Percentiles rank a stretch among this genome's conserved stretches.
These are phyloP conservation scores for Tyrannus savana DNA, from an alignment of 2,113 vertebrate species.

Conservation along the genomic window DNA sequence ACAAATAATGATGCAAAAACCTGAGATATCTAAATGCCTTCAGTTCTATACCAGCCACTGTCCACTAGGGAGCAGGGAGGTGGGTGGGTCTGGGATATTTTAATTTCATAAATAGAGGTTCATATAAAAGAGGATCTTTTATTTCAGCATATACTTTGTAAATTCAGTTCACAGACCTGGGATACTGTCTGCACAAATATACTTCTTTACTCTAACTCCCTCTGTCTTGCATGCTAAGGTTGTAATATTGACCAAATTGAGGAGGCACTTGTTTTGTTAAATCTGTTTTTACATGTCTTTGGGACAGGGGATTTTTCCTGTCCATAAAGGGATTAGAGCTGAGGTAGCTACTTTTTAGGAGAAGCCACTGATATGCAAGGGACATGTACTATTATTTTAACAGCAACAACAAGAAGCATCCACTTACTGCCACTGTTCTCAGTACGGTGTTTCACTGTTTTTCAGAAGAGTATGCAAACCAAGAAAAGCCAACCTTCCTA, in stretches of 20 bases:
- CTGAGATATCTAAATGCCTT: neutral
- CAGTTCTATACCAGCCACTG: neutral
- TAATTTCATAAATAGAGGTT: neutral
- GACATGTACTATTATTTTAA: neutral
- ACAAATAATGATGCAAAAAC: neutral
- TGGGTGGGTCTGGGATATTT: neutral
- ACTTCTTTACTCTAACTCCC: neutral
- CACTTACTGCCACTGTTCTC: neutral
- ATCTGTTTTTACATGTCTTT: neutral
- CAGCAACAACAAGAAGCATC: neutral
- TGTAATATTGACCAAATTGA: neutral
- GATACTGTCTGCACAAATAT: neutral
- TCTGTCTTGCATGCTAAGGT: neutral
- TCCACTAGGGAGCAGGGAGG: accelerated
- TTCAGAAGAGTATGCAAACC: neutral
- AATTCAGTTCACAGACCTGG: neutral
- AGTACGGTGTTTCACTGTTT: neutral
- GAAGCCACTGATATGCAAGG: neutral
- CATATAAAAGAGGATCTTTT: neutral
- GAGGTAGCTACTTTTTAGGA: neutral
- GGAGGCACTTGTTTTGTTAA: neutral
- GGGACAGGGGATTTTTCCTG: neutral
- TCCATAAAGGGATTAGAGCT: neutral
- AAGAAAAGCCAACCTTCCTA: neutral
- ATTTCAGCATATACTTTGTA: neutral